Conservation (phyloP, 2,113 vertebrate species). For the Fulmarus glacialis region DNA sequence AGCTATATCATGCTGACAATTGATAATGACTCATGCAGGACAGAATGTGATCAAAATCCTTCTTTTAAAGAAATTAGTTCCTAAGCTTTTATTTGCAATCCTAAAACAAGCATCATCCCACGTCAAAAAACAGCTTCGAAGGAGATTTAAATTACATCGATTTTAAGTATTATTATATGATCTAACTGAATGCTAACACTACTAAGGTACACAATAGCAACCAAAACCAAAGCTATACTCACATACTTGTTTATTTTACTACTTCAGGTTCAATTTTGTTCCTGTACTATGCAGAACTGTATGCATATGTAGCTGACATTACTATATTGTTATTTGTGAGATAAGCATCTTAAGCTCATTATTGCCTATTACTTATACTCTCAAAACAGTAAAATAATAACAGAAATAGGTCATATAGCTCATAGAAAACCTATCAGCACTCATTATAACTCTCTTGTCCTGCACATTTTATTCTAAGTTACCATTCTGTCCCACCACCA, state of each 20-base stretch:
- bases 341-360: neutral
- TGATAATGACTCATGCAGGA: conserved; percentile 28
- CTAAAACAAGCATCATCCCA: neutral
- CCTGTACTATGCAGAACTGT: neutral
- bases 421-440: neutral
- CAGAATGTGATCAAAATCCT: neutral
- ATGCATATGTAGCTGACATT: neutral
- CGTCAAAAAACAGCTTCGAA: neutral
- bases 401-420: neutral
- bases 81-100: neutral
- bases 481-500: neutral
- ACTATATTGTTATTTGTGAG: neutral
- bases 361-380: neutral
- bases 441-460: neutral
- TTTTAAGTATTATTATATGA: neutral
- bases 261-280: neutral
- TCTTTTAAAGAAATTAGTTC: neutral
- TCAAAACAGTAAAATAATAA: neutral
- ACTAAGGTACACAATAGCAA: neutral
- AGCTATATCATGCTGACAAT: neutral
- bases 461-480: neutral
- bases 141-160: neutral
- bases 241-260: neutral
- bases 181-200: neutral
- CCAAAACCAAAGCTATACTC: neutral